Conservation (phyloP, 2,113 vertebrate species). For the Nycticebus coucang region DNA sequence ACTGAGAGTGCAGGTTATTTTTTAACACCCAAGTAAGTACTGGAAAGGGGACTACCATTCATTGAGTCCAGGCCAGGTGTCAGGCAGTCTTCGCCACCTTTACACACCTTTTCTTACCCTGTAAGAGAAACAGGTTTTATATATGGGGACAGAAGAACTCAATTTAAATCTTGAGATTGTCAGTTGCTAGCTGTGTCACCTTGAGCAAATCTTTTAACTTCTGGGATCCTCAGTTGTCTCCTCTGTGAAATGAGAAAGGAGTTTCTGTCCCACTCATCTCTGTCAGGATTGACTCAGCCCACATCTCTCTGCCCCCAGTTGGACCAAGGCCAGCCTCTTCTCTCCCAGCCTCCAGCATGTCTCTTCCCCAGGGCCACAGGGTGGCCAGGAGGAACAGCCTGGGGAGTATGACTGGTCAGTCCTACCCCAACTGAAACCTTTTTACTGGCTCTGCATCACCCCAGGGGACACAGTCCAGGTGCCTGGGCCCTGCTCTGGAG, state of each 20-base stretch:
- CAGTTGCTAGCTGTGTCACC: neutral
- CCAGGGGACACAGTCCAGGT: neutral
- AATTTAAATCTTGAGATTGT: neutral
- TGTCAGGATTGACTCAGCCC: neutral
- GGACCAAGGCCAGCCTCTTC: neutral
- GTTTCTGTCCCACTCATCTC: neutral
- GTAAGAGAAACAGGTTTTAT: neutral
- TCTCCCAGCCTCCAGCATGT: neutral
- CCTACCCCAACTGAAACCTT: neutral
- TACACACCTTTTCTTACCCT: accelerated
- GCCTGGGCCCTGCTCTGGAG: neutral
- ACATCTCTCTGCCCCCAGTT: accelerated
- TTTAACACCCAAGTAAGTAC: neutral
- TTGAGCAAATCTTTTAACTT: neutral
- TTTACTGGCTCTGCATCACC: neutral
- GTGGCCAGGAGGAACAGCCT: too few relatives aligned
- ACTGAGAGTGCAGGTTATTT: neutral
- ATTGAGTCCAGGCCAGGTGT: accelerated
- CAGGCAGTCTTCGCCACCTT: neutral
- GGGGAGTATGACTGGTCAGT: neutral
- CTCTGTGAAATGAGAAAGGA: neutral
- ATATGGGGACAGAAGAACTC: neutral
- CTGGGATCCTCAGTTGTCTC: neutral
- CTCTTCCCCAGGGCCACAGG: neutral
- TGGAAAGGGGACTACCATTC: neutral